These are phyloP conservation scores for Sminthurinus signatus DNA, from an alignment of 1,140 invertebrate species.

Conservation along the genomic window DNA sequence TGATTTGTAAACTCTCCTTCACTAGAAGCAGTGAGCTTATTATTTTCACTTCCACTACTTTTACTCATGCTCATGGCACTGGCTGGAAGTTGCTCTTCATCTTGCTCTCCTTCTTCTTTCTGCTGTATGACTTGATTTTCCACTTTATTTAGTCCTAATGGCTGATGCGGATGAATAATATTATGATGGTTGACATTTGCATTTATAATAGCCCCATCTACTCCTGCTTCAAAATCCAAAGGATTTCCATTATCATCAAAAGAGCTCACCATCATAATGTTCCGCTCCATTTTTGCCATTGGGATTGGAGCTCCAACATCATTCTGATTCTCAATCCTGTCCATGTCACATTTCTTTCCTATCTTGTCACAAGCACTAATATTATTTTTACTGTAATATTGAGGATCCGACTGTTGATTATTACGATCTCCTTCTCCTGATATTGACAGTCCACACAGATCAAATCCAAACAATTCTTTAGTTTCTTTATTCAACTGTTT, in stretches of 20 bases:
- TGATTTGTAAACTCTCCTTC: too few species aligned
- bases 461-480: neutral
- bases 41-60: neutral
- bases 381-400: too few species aligned
- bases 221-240: constrained; percentile 14
- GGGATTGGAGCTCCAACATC: neutral
- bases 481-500: neutral
- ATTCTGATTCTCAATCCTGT: neutral
- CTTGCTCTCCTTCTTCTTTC: neutral
- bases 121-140: too few species aligned
- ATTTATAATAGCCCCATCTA: too few species aligned
- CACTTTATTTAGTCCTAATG: too few species aligned
- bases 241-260: constrained; percentile 41
- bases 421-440: neutral
- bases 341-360: neutral
- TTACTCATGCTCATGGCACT: too few species aligned
- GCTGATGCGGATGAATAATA: too few species aligned
- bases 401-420: too few species aligned
- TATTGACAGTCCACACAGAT: neutral
- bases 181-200: too few species aligned
- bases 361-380: too few species aligned
- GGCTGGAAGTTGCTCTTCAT: neutral
- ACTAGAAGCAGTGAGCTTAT: neutral
- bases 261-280: constrained; percentile 12
- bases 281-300: neutral